These are phyloP conservation scores for Meghimatium bilineatum DNA, from an alignment of 2,888 invertebrate species.

Conservation along the genomic window DNA sequence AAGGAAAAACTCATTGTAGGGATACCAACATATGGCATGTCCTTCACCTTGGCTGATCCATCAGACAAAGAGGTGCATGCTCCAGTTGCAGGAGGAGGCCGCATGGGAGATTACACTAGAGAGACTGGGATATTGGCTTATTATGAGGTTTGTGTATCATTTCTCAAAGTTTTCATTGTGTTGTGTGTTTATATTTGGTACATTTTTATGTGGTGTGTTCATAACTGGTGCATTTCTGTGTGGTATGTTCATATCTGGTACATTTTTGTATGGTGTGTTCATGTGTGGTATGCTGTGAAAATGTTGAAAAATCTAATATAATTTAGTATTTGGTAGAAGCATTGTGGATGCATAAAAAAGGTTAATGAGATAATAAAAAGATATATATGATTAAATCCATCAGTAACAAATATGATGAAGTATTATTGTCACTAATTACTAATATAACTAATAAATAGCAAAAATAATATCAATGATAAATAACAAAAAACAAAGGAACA, in stretches of 20 bases:
- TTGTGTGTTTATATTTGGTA: not conserved
- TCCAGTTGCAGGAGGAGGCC: slow-evolving; percentile 90
- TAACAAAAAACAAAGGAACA: too few species aligned
- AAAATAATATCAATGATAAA: too few species aligned
- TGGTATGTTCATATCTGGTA: not conserved
- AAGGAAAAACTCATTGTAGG: slow-evolving; percentile 91
- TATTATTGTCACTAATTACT: too few species aligned
- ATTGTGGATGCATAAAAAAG: too few species aligned
- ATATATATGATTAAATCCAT: too few species aligned
- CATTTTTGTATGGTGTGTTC: not conserved
- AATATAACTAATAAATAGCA: too few species aligned
- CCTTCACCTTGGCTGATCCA: slow-evolving; percentile 61
- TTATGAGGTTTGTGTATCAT: slow-evolving; percentile 84
- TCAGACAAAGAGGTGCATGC: slow-evolving; percentile 82
- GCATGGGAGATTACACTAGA: slow-evolving; percentile 85
- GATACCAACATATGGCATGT: slow-evolving; percentile 91
- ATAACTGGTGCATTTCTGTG: not conserved
- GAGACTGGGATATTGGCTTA: slow-evolving; percentile 96
- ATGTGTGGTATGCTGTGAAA: not conserved
- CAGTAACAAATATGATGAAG: too few species aligned
- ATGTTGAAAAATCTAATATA: too few species aligned
- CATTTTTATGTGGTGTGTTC: not conserved
- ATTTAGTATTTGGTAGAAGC: too few species aligned
- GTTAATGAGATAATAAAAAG: too few species aligned
- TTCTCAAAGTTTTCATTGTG: not conserved